Percentiles rank a stretch among this genome's conserved stretches.
Evolutionary conservation across 2,113 vertebrate genomes (phyloP).

Genomic region (Poeciliopsis turrubarensis): DNA sequence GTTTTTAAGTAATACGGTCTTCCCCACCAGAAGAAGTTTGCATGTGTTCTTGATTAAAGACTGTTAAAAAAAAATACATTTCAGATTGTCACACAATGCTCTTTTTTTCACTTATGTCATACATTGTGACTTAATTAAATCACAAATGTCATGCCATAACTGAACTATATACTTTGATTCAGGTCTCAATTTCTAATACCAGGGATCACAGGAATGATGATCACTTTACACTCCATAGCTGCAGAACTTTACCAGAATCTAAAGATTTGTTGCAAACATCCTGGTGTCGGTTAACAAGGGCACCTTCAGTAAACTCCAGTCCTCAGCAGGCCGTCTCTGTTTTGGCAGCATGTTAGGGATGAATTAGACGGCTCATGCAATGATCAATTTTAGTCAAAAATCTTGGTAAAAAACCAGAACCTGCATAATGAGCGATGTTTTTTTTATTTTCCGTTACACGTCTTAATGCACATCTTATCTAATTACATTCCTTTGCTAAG

Average conservation of each 20-base stretch:
- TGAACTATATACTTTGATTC: not conserved
- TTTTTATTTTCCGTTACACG: not conserved
- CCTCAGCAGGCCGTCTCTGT: not conserved
- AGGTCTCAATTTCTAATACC: not conserved
- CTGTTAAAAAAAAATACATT: too few species aligned
- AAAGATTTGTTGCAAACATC: not conserved
- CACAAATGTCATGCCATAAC: not conserved
- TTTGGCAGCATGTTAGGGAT: not conserved
- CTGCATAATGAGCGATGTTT: not conserved
- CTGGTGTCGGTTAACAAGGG: not conserved
- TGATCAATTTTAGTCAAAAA: not conserved
- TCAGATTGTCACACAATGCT: too few species aligned
- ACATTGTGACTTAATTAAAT: not conserved
- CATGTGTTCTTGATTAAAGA: too few species aligned
- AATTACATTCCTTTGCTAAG: not conserved
- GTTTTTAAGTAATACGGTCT: too few species aligned
- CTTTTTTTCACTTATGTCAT: too few species aligned
- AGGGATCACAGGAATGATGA: not conserved
- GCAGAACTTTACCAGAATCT: not conserved
- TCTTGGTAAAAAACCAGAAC: too few species aligned
- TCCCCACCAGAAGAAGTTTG: too few species aligned
- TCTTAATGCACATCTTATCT: not conserved
- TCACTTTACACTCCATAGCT: not conserved
- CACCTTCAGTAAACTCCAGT: constrained; percentile 2
- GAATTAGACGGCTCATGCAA: not conserved